phyloP scores from a whole-genome alignment of 2,113 vertebrate species.

The Apus apus region DNA sequence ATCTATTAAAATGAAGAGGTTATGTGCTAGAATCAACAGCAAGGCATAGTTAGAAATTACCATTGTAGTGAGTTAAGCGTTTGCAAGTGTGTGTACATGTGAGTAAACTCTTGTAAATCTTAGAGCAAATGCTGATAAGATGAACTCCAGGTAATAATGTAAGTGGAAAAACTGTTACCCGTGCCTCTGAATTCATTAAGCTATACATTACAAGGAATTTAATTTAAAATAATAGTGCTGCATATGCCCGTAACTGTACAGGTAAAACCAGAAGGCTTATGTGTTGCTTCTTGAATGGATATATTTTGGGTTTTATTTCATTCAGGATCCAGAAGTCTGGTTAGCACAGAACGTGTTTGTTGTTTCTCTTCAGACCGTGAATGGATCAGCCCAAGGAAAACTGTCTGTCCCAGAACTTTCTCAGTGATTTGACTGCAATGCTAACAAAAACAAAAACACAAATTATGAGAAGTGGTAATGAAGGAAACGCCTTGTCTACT shows the following conservation, averaged over 20 bases:
- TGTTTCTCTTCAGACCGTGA: not conserved
- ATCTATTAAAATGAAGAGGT: not conserved
- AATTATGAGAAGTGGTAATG: not conserved
- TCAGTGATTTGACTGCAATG: not conserved
- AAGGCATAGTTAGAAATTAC: not conserved
- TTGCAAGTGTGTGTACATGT: rapidly evolving
- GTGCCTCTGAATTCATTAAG: not conserved
- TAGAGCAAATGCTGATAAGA: not conserved
- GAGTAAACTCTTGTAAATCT: not conserved
- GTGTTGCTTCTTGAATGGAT: not conserved
- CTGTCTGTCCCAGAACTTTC: not conserved
- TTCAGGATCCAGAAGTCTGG: not conserved
- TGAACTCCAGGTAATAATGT: not conserved
- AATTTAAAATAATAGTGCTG: not conserved
- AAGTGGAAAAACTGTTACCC: not conserved
- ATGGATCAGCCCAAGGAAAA: not conserved
- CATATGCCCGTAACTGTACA: not conserved
- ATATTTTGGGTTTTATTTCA: not conserved
- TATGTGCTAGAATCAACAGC: not conserved
- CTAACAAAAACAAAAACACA: not conserved
- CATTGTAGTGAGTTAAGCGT: not conserved
- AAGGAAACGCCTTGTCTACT: not conserved
- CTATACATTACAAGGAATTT: not conserved
- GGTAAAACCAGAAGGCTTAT: not conserved
- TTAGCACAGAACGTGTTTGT: not conserved